Evolutionary conservation across 1,140 invertebrate species (phyloP).

Genomic region (Samia ricini): DNA sequence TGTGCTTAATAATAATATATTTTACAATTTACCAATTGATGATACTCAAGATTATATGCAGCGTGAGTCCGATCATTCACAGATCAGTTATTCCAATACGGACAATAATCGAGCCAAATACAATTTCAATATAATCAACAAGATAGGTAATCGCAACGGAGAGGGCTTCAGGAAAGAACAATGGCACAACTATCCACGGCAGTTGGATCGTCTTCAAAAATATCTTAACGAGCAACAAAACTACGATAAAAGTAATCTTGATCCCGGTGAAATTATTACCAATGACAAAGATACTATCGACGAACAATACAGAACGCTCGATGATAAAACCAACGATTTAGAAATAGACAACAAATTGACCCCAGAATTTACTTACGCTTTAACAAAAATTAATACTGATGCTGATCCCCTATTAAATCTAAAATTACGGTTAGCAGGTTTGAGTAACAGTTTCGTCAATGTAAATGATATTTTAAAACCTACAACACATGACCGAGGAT

Average conservation of each 20-base stretch:
- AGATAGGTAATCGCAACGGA: conserved; percentile 45
- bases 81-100: conserved; percentile 24
- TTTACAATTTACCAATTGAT: conserved; percentile 40
- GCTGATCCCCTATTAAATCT: conserved; percentile 50
- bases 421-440: conserved; percentile 59
- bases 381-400: conserved; percentile 24
- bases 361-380: conserved; percentile 29
- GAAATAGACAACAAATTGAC: conserved; percentile 21
- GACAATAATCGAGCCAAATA: conserved; percentile 37
- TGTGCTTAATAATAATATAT: conserved; percentile 45
- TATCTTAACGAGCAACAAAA: conserved; percentile 33
- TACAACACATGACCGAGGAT: not conserved
- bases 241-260: conserved; percentile 29
- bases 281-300: conserved; percentile 20
- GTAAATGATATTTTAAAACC: conserved; percentile 13
- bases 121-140: conserved; percentile 30
- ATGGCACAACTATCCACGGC: conserved; percentile 66
- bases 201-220: conserved; percentile 61
- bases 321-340: conserved; percentile 38
- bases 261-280: conserved; percentile 23
- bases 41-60: conserved; percentile 27
- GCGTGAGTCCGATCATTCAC: conserved; percentile 16
- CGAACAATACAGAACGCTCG: conserved; percentile 10
- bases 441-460: conserved; percentile 44
- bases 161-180: conserved; percentile 61